These are phyloP conservation scores for Spinus olivaceus DNA, from an alignment of 2,797 vertebrate species.

Conservation along the genomic window DNA sequence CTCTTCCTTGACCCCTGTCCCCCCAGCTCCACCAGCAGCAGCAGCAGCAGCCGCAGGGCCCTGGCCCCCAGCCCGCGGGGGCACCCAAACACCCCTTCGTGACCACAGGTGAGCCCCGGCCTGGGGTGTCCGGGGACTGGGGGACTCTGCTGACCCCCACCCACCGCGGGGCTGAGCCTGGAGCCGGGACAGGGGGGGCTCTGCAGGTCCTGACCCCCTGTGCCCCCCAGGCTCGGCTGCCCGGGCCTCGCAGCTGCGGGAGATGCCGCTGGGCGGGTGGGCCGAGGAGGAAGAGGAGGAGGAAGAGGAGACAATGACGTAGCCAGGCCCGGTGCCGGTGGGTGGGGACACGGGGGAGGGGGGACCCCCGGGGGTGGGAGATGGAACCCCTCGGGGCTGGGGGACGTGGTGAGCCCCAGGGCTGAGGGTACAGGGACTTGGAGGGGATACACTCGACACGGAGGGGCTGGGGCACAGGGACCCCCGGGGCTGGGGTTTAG, in stretches of 20 bases:
- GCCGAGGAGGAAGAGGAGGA: slow-evolving; percentile 72
- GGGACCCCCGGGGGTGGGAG: no score
- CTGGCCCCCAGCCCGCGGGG: background rate
- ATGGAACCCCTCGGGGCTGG: background rate
- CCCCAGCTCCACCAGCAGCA: slow-evolving; percentile 43
- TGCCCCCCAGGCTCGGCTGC: slow-evolving; percentile 71
- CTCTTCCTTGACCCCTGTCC: background rate
- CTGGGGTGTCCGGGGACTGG: accelerated
- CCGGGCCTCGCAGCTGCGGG: background rate
- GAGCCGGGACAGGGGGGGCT: slow-evolving; percentile 42
- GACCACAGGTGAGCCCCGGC: background rate
- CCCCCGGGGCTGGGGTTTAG: background rate
- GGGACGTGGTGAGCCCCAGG: no score
- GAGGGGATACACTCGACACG: background rate
- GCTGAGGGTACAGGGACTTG: background rate
- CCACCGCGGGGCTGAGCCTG: background rate
- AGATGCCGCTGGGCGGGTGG: slow-evolving; percentile 90
- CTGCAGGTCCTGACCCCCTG: slow-evolving; percentile 51
- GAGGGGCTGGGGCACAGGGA: background rate
- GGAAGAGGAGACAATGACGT: background rate
- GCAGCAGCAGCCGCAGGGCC: slow-evolving; percentile 17
- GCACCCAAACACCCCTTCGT: background rate
- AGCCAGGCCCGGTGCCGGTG: background rate
- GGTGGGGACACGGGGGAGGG: background rate
- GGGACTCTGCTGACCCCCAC: background rate